These are phyloP conservation scores for Spheniscus mendiculus DNA, from an alignment of 2,113 vertebrate genomes.

Conservation along the genomic window DNA sequence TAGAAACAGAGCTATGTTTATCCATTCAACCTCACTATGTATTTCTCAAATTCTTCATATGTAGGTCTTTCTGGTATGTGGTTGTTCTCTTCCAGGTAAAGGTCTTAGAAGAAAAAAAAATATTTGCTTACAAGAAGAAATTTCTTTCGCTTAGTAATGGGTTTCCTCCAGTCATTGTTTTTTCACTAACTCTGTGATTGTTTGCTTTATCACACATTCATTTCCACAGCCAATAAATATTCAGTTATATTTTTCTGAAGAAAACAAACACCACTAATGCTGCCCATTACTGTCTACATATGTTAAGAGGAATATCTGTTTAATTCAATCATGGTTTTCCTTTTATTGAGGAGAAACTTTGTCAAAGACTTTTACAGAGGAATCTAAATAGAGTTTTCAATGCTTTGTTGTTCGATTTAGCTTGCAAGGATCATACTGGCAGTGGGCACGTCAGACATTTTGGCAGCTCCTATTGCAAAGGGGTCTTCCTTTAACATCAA, in stretches of 20 bases:
- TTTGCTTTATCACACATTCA: neutral
- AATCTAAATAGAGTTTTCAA: neutral
- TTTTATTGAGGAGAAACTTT: neutral
- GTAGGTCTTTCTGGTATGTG: neutral
- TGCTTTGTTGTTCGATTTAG: neutral
- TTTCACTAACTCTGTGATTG: neutral
- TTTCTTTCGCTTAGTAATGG: neutral
- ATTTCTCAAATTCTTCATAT: neutral
- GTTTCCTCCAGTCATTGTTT: neutral
- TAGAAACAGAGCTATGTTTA: slow-evolving; percentile 33
- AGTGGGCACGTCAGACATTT: neutral
- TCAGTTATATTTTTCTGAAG: neutral
- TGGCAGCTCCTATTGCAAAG: neutral
- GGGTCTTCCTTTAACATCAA: neutral
- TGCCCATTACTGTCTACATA: neutral
- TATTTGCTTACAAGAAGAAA: neutral
- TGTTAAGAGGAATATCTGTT: neutral
- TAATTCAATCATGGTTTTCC: neutral
- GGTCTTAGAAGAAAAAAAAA: neutral
- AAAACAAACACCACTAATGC: neutral
- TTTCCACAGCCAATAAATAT: neutral
- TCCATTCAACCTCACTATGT: neutral
- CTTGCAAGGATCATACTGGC: neutral
- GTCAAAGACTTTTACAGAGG: neutral
- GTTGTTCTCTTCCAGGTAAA: neutral